These are phyloP conservation scores for Pomatorhinus ruficollis DNA, from an alignment of 2,113 vertebrate species.

Conservation along the genomic window DNA sequence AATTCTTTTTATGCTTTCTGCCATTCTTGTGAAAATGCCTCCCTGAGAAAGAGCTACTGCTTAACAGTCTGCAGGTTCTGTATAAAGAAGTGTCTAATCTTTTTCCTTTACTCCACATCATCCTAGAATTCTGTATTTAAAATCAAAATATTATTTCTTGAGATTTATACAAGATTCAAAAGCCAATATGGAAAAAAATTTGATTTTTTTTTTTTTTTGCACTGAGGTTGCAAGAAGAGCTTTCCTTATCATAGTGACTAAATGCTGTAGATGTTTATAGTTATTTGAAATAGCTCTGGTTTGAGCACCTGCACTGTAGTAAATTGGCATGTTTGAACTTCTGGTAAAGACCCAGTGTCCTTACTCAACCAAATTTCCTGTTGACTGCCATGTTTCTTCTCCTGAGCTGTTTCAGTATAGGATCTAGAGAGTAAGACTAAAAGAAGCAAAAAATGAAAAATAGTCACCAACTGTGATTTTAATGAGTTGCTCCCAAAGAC, in stretches of 20 bases:
- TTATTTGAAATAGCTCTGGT: background rate
- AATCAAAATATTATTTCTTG: background rate
- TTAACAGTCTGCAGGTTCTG: background rate
- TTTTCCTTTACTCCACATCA: background rate
- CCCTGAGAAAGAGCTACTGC: background rate
- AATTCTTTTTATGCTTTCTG: background rate
- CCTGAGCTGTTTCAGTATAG: background rate
- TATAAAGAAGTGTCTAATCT: background rate
- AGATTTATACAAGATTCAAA: background rate
- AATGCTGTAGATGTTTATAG: background rate
- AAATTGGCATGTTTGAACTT: background rate
- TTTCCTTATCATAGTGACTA: background rate
- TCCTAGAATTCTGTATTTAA: background rate
- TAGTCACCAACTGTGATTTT: background rate
- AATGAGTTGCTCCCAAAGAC: background rate
- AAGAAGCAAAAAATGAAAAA: background rate
- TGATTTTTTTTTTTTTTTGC: background rate
- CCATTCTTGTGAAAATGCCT: background rate
- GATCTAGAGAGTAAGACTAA: background rate
- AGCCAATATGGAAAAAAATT: background rate
- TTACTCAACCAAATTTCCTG: background rate
- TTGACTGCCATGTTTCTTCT: background rate
- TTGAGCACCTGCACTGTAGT: background rate
- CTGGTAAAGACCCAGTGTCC: background rate
- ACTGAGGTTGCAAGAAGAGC: background rate